These are phyloP conservation scores for Brachyistius frenatus DNA, from an alignment of 2,113 vertebrate genomes.

Conservation along the genomic window DNA sequence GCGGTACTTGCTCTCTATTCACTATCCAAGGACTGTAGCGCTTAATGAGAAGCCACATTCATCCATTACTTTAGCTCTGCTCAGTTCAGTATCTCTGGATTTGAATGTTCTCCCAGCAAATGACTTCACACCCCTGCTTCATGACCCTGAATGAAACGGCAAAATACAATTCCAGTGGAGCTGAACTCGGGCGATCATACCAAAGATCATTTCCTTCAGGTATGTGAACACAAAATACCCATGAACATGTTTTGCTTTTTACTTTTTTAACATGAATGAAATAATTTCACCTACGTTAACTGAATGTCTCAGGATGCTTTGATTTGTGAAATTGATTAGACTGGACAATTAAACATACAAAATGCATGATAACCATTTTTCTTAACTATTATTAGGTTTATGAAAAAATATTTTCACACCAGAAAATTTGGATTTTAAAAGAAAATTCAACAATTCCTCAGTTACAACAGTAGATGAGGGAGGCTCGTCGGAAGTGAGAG, in stretches of 20 bases:
- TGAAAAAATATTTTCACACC: slow-evolving; percentile 25
- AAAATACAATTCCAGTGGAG: background rate
- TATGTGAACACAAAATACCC: background rate
- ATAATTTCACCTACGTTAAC: slow-evolving; percentile 12
- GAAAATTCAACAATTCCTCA: background rate
- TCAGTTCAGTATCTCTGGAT: slow-evolving; percentile 7
- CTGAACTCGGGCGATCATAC: background rate
- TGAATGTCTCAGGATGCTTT: slow-evolving; percentile 12
- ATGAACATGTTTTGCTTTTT: background rate
- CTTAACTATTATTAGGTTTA: slow-evolving; percentile 8
- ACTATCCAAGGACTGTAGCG: slow-evolving; percentile 21
- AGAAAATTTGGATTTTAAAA: background rate
- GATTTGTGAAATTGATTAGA: slow-evolving; percentile 44
- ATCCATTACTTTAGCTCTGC: slow-evolving; percentile 21
- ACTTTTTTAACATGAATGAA: slow-evolving; percentile 5
- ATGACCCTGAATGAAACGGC: background rate
- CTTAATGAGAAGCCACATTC: slow-evolving; percentile 31
- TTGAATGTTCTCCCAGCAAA: slow-evolving; percentile 12
- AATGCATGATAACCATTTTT: background rate
- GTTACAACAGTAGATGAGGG: background rate
- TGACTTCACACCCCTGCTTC: slow-evolving; percentile 3
- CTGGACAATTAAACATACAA: slow-evolving; percentile 27
- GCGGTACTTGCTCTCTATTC: slow-evolving; percentile 21
- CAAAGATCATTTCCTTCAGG: background rate
- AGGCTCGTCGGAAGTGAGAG: background rate